Evolutionary conservation across 1,140 invertebrate species (phyloP), one percentile per base, ranked within the genome.

Genomic region (Drosophila lini): DNA sequence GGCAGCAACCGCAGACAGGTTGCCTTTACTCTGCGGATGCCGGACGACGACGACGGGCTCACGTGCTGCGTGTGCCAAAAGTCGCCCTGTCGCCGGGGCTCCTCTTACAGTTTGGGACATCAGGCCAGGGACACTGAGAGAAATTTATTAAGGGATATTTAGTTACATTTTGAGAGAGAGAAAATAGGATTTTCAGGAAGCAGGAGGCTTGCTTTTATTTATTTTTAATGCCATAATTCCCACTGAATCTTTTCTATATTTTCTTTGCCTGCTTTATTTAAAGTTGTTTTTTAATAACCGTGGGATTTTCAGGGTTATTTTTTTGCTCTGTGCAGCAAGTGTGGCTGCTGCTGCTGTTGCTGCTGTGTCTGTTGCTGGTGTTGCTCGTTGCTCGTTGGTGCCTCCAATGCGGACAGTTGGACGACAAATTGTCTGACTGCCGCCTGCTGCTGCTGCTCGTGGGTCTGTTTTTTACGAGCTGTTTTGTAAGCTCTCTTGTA

Each of bases 51-150:
- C 31, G 50, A 53, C 16, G 41, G 45, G 53, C 83, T 86, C 82
- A 86, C 82, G 82, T 82, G 82, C 82, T 82, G 82, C 82, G 82
- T 88, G 82, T 88, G 82, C 82, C 82, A 85, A 85, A 88, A 85
- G 83, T 86, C 79, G 62, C 58, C 52, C 59, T 52, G 83, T 86
- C 82, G 62, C 48, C 48, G 48, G 45, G 44, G 31, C 65, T 76
- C 62, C 69, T 64, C 80, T 86, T 86, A 80, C 64, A 70, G 71
- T 86, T 88, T 88, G 82, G 82, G 76, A 88, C 83, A 86, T 68
- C 84, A 69, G 50, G 56, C 78, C 63, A 15, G 19, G 50, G 73
- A 73, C 74, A 86, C 74, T 68, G 48, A 2, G 13, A 65, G 59
- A 53, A 65, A 44, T 45, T 45, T 9, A 1, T 0, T 0, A 2